These are phyloP conservation scores for Cyphomyrus plagiostoma DNA, from an alignment of 2,113 vertebrate genomes.

Conservation along the genomic window DNA sequence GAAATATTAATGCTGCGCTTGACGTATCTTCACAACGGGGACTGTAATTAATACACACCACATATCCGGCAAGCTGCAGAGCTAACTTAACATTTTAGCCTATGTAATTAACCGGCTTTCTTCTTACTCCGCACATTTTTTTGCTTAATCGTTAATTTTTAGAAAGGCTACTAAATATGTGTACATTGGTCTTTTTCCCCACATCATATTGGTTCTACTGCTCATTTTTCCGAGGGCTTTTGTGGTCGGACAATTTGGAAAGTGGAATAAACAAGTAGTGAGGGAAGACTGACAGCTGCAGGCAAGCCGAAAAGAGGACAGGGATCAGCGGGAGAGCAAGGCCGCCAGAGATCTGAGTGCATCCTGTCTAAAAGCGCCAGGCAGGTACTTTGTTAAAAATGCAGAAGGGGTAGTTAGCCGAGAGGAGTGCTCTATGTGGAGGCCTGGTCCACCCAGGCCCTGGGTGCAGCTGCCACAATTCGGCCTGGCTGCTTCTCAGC, in stretches of 20 bases:
- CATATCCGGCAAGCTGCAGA: conserved; percentile 20
- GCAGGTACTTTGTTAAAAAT: conserved; percentile 5
- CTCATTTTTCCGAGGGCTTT: not conserved
- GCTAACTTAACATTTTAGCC: conserved; percentile 22
- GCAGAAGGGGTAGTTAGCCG: not conserved
- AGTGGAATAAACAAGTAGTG: not conserved
- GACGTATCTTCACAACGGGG: conserved; percentile 11
- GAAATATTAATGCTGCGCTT: conserved; percentile 23
- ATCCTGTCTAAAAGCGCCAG: not conserved
- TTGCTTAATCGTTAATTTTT: conserved; percentile 7
- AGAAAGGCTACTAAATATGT: conserved; percentile 3
- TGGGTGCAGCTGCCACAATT: not conserved
- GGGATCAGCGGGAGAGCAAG: not conserved
- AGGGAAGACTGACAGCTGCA: not conserved
- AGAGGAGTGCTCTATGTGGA: not conserved
- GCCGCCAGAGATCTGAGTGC: not conserved
- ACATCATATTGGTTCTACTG: not conserved
- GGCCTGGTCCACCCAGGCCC: not conserved
- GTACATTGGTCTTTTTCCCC: not conserved
- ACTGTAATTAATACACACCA: conserved; percentile 21
- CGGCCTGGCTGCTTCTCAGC: not conserved
- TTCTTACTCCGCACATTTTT: conserved; percentile 13
- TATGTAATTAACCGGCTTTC: conserved; percentile 16
- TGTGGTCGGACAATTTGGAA: not conserved
- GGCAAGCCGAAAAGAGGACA: not conserved